Conservation (phyloP, 2,113 vertebrate genomes). For the Herpailurus yagouaroundi region DNA sequence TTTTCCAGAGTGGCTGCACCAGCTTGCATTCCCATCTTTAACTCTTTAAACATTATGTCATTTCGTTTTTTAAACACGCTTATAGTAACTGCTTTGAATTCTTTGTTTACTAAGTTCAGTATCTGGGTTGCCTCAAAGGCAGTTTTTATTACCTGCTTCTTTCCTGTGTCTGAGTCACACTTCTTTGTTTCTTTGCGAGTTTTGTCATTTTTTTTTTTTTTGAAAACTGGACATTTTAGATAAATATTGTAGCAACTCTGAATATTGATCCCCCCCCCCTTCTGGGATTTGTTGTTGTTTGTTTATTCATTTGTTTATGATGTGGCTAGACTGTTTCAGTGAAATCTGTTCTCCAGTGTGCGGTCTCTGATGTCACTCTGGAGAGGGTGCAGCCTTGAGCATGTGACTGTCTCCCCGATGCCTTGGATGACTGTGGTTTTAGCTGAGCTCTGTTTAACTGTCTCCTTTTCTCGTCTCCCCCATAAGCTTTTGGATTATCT, state of each 20-base stretch:
- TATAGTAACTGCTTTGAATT: not conserved
- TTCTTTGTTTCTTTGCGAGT: not conserved
- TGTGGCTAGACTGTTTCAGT: not conserved
- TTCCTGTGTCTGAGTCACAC: not conserved
- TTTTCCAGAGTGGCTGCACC: no score
- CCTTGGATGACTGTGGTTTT: not conserved
- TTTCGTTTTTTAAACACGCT: not conserved
- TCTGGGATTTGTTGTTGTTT: not conserved
- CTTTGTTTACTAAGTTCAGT: not conserved
- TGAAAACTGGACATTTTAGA: not conserved
- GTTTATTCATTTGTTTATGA: not conserved
- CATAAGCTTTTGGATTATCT: not conserved
- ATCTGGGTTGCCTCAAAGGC: not conserved
- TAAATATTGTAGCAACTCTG: not conserved
- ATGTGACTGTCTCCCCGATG: not conserved
- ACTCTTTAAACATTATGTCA: not conserved
- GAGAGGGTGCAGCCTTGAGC: not conserved
- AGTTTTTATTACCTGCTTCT: not conserved
- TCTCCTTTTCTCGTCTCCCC: not conserved
- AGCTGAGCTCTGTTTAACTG: not conserved
- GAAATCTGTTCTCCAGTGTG: not conserved
- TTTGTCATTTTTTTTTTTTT: not conserved
- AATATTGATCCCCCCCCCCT: not conserved
- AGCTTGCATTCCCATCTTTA: not conserved
- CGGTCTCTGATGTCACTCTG: not conserved